Percentiles rank a stretch among this genome's conserved stretches.
Evolutionary conservation across 2,888 invertebrate species (phyloP).

Genomic region (Sericinus montela): DNA sequence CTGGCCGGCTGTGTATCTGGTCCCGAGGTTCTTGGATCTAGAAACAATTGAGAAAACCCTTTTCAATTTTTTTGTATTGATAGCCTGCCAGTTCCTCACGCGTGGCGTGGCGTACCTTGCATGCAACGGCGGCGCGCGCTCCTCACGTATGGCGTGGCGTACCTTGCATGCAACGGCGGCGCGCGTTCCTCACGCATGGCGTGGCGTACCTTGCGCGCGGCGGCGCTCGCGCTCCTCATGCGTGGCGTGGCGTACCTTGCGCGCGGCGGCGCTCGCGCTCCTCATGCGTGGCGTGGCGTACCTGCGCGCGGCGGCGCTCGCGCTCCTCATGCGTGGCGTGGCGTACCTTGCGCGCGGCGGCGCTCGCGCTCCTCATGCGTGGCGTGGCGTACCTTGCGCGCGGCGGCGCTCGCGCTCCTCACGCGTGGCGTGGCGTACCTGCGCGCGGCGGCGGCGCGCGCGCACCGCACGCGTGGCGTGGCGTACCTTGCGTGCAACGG

Average conservation of each 20-base stretch:
- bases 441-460: conserved; percentile 86
- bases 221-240: conserved; percentile 82
- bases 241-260: no score
- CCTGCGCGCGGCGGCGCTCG: conserved; percentile 87
- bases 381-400: no score
- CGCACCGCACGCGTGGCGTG: conserved; percentile 88
- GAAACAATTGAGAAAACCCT: conserved; percentile 8
- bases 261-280: no score
- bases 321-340: conserved; percentile 87
- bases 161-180: conserved; percentile 87
- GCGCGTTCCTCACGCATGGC: no score
- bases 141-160: no score
- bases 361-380: no score
- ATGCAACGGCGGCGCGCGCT: conserved; percentile 25
- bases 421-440: no score
- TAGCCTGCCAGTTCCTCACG: no score
- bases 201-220: conserved; percentile 88
- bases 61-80: no score
- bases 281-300: no score
- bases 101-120: no score
- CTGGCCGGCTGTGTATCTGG: conserved; percentile 49
- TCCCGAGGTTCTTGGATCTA: conserved; percentile 64
- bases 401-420: no score
- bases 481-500: conserved; percentile 89
- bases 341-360: conserved; percentile 89